Evolutionary conservation across 2,113 vertebrate species (phyloP).

Genomic region (Trogon surrucura): DNA sequence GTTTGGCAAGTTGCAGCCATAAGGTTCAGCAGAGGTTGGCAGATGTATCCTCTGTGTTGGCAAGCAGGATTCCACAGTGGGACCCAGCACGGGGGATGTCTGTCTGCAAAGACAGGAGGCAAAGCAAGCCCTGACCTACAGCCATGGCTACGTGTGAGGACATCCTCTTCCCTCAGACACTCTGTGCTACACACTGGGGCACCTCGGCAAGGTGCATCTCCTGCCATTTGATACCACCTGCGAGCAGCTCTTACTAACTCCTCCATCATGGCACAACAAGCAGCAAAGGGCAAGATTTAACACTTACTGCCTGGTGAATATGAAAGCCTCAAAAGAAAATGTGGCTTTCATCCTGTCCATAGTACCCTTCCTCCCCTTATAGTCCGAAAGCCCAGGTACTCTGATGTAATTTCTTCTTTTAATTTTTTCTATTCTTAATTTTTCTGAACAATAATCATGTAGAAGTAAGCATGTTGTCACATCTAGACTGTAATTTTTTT

Average conservation of each 20-base stretch:
- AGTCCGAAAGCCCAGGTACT: not conserved
- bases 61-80: not conserved
- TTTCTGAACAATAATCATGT: not conserved
- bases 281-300: not conserved
- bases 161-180: not conserved
- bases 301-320: not conserved
- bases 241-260: not conserved
- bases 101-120: not conserved
- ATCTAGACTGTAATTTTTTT: not conserved
- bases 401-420: not conserved
- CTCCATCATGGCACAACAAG: not conserved
- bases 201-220: not conserved
- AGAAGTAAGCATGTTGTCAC: not conserved
- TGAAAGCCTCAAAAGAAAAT: not conserved
- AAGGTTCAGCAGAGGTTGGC: not conserved
- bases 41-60: not conserved
- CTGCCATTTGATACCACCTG: not conserved
- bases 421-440: not conserved
- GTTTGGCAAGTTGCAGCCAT: not conserved
- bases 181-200: rapidly evolving
- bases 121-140: not conserved
- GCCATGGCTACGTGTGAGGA: not conserved
- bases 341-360: not conserved
- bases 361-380: not conserved
- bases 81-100: not conserved